A percentile compares a stretch with the other conserved stretches of the same genome.
phyloP scores from a whole-genome alignment of 35 echinoderm and acorn worm genomes.

The Ophioderma brevispina region DNA sequence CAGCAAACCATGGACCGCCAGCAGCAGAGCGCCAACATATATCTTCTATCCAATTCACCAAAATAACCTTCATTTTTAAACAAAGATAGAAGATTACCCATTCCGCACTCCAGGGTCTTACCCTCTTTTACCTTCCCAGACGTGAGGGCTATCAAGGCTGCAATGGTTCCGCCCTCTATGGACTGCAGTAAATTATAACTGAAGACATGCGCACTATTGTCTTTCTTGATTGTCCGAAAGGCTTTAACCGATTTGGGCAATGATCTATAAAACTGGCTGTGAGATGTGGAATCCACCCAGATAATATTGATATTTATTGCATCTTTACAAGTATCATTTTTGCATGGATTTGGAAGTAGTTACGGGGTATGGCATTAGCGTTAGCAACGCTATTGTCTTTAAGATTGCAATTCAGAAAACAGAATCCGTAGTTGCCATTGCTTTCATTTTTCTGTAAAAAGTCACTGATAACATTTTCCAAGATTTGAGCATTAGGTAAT shows the following conservation, averaged over 20 bases:
- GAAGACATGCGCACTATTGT: conserved; percentile 30
- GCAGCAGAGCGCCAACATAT: conserved; percentile 80
- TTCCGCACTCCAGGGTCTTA: conserved; percentile 30
- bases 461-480: too few relatives aligned
- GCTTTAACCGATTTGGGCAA: conserved; percentile 66
- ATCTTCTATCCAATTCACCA: conserved; percentile 74
- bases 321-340: neutral
- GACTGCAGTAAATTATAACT: conserved; percentile 88
- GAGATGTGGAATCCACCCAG: conserved; percentile 82
- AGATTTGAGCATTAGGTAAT: too few relatives aligned
- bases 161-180: conserved; percentile 74
- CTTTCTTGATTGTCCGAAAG: conserved; percentile 45
- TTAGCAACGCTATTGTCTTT: too few relatives aligned
- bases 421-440: too few relatives aligned
- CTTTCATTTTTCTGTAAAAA: too few relatives aligned
- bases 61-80: conserved; percentile 70
- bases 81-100: conserved; percentile 15
- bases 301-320: conserved; percentile 76
- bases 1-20: conserved; percentile 59
- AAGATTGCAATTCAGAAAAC: too few relatives aligned
- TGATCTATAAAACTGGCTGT: conserved; percentile 81
- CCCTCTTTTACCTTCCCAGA: conserved; percentile 54
- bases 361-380: too few relatives aligned
- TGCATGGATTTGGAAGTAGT: too few relatives aligned
- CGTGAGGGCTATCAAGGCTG: conserved; percentile 59